Conservation (phyloP, 1,140 invertebrate genomes). For the Neodiprion fabricii region DNA sequence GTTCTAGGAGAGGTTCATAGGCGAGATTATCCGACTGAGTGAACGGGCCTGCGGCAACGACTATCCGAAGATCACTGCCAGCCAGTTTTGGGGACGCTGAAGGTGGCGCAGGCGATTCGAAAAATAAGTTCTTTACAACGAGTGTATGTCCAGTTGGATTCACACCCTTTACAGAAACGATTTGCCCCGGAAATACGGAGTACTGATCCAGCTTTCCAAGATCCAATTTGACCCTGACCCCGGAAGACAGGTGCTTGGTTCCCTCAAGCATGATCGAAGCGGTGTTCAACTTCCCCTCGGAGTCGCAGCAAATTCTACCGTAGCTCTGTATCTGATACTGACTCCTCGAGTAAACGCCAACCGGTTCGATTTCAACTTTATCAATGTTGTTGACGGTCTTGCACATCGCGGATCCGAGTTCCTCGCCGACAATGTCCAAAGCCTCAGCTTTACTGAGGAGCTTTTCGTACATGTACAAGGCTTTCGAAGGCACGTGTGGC, state of each 20-base stretch:
- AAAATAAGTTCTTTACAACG: slow-evolving; percentile 70
- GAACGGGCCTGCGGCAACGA: slow-evolving; percentile 84
- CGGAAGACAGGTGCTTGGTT: slow-evolving; percentile 58
- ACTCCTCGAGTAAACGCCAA: slow-evolving; percentile 22
- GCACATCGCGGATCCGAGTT: slow-evolving; percentile 46
- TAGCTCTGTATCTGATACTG: slow-evolving; percentile 53
- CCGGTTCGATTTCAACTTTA: slow-evolving; percentile 37
- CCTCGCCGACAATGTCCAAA: slow-evolving; percentile 57
- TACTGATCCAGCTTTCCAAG: slow-evolving; percentile 71
- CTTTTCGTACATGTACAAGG: slow-evolving; percentile 65
- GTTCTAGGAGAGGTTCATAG: slow-evolving; percentile 83
- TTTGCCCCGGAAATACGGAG: slow-evolving; percentile 85
- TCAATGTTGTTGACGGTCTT: slow-evolving; percentile 34
- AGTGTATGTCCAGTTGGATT: slow-evolving; percentile 75
- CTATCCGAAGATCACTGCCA: slow-evolving; percentile 65
- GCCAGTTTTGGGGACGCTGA: slow-evolving; percentile 40
- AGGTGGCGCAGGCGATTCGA: slow-evolving; percentile 53
- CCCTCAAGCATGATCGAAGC: slow-evolving; percentile 76
- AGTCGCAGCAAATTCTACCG: slow-evolving; percentile 79
- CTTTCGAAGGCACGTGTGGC: slow-evolving; percentile 42
- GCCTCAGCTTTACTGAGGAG: slow-evolving; percentile 56
- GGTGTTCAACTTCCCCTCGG: slow-evolving; percentile 72
- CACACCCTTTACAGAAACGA: slow-evolving; percentile 75
- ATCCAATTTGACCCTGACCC: slow-evolving; percentile 64
- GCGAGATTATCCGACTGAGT: slow-evolving; percentile 76